Evolutionary conservation across 2,113 vertebrate species (phyloP).

Genomic region (Drymodes brunneopygia): DNA sequence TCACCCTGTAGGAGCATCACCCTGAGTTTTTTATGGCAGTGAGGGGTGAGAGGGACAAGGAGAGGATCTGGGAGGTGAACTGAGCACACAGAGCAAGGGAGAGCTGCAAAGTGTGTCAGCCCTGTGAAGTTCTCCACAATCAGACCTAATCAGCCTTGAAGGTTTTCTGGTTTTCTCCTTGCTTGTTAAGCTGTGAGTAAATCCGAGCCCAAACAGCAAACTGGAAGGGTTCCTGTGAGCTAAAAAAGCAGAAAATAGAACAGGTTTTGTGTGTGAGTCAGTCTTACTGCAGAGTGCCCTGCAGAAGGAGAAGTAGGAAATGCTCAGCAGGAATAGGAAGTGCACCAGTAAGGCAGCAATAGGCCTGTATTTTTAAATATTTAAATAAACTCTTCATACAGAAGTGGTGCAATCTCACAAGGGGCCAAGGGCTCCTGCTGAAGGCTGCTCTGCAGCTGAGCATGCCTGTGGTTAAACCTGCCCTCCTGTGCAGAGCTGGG

Average conservation of each 20-base stretch:
- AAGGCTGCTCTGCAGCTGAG: neutral
- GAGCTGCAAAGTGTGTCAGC: neutral
- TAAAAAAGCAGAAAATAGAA: neutral
- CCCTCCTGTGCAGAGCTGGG: neutral
- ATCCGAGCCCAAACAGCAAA: neutral
- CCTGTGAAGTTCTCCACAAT: neutral
- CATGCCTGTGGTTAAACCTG: neutral
- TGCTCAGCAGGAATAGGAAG: conserved; percentile 37
- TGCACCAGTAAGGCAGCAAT: neutral
- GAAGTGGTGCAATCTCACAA: conserved; percentile 36
- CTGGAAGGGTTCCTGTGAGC: neutral
- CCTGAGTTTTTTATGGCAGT: neutral
- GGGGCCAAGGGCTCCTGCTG: neutral
- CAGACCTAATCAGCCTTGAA: neutral
- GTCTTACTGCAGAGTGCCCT: neutral
- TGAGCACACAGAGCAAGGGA: neutral
- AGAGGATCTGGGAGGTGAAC: neutral
- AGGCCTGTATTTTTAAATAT: conserved; percentile 62
- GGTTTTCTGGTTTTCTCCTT: neutral
- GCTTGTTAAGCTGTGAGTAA: neutral
- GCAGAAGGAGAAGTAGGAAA: conserved; percentile 59
- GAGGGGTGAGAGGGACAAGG: neutral
- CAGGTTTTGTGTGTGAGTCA: neutral
- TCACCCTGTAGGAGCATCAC: neutral
- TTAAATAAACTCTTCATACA: conserved; percentile 29